Conservation (phyloP, 1,140 invertebrate species). For the Procambarus clarkii region DNA sequence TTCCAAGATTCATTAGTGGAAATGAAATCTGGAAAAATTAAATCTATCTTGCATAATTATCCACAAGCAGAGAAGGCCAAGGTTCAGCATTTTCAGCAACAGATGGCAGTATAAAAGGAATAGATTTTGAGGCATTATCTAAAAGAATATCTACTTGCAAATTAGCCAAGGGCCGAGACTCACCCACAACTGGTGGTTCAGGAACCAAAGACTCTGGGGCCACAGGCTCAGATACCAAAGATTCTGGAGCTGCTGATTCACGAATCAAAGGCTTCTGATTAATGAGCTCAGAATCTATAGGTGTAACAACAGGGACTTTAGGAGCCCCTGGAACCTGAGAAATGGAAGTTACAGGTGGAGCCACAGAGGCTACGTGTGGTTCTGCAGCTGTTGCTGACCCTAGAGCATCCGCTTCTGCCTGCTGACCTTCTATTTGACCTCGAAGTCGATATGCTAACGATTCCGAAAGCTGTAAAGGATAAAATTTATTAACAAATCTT, state of each 20-base stretch:
- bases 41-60: background rate
- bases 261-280: background rate
- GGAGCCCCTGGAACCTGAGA: slow-evolving; percentile 34
- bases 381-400: slow-evolving; percentile 49
- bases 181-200: slow-evolving; percentile 40
- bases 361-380: slow-evolving; percentile 1
- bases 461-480: slow-evolving; percentile 52
- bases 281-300: background rate
- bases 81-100: background rate
- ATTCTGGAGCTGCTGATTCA: background rate
- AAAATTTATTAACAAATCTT: no score
- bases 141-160: background rate
- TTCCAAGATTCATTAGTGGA: no score
- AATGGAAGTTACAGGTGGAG: slow-evolving; percentile 7
- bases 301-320: slow-evolving; percentile 8
- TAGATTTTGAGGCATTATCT: background rate
- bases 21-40: background rate
- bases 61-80: background rate
- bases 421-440: slow-evolving; percentile 66
- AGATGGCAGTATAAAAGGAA: background rate
- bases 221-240: background rate
- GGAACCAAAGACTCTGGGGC: slow-evolving; percentile 33
- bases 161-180: slow-evolving; percentile 23
- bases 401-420: slow-evolving; percentile 22
- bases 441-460: slow-evolving; percentile 49